Conservation (phyloP, 2,888 invertebrate species). For the Drosophila helvetica region DNA sequence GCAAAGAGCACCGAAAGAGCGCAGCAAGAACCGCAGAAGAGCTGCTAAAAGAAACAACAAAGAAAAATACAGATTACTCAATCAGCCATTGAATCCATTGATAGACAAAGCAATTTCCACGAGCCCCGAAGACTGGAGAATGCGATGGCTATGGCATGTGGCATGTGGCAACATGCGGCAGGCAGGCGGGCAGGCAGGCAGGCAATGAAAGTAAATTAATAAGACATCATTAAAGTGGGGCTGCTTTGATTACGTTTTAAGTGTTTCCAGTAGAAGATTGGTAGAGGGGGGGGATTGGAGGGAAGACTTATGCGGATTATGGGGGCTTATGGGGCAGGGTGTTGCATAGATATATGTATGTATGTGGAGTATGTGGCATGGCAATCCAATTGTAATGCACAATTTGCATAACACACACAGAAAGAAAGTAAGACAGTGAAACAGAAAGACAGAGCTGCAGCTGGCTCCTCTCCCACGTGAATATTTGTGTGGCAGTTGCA, state of each 20-base stretch:
- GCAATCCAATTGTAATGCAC: constrained; percentile 34
- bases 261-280: not conserved
- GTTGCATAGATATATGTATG: not conserved
- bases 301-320: not conserved
- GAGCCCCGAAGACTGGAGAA: not conserved
- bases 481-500: constrained; percentile 27
- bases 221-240: constrained; percentile 45
- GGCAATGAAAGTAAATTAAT: constrained; percentile 48
- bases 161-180: not conserved
- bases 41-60: not conserved
- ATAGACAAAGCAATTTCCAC: not conserved
- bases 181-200: not conserved
- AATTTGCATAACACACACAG: constrained; percentile 42
- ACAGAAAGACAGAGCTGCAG: not conserved
- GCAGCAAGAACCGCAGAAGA: not conserved
- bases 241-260: constrained; percentile 25
- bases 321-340: not conserved
- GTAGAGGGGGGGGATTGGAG: too few relatives aligned
- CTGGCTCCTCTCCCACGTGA: constrained; percentile 30
- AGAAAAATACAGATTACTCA: not conserved
- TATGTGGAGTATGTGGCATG: not conserved
- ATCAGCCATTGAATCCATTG: not conserved
- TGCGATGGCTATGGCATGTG: too few relatives aligned
- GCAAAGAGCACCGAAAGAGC: too few relatives aligned
- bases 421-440: not conserved